Conservation (phyloP, 2,888 invertebrate genomes). For the Drosophila anomalata region DNA sequence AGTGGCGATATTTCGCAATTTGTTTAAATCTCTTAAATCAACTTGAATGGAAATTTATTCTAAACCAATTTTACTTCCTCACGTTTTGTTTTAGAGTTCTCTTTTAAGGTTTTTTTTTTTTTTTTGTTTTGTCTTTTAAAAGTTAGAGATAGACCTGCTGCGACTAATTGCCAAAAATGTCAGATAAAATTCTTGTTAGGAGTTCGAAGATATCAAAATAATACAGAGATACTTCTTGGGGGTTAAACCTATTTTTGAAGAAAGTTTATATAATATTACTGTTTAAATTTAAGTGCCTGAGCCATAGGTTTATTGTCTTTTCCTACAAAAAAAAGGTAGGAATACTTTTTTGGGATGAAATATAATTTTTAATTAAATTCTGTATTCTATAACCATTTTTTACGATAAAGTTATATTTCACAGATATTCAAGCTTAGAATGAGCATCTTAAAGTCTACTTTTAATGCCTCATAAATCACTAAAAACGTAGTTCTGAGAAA, state of each 20-base stretch:
- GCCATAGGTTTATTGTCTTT: no score
- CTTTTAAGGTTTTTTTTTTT: background rate
- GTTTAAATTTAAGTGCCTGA: no score
- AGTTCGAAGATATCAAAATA: conserved; percentile 1
- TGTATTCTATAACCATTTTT: no score
- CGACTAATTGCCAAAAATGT: conserved; percentile 30
- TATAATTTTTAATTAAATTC: no score
- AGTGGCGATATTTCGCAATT: conserved; percentile 1
- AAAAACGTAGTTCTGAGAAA: background rate
- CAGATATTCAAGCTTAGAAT: background rate
- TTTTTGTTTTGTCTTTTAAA: background rate
- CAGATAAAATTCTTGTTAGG: conserved; percentile 16
- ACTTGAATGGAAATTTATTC: conserved; percentile 2
- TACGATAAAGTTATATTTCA: no score
- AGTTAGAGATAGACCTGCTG: background rate
- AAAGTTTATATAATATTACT: background rate
- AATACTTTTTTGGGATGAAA: no score
- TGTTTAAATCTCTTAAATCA: background rate
- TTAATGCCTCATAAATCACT: background rate
- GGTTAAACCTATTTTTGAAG: background rate
- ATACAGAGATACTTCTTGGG: background rate
- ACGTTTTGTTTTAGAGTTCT: background rate
- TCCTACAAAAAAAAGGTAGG: no score
- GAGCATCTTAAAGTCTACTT: background rate
- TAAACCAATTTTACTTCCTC: background rate